These are phyloP conservation scores for Corvus cornix DNA, from an alignment of 2,113 vertebrate species.

Conservation along the genomic window DNA sequence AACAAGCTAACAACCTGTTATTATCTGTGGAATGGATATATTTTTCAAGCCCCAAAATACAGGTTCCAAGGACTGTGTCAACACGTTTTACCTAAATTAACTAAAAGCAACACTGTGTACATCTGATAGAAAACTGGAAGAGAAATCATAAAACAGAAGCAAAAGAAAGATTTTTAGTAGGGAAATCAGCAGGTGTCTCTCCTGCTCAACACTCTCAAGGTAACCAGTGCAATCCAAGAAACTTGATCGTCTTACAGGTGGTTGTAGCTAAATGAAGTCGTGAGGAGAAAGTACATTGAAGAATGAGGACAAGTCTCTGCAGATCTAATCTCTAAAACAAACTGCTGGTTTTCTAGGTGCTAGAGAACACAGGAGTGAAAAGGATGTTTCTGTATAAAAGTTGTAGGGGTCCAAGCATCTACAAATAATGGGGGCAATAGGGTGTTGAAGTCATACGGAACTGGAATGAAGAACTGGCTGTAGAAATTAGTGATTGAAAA, in stretches of 20 bases:
- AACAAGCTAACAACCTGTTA: neutral
- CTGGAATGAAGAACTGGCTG: neutral
- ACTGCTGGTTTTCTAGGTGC: neutral
- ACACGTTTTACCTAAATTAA: neutral
- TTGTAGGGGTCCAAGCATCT: neutral
- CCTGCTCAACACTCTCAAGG: neutral
- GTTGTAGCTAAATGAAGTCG: neutral
- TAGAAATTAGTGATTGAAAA: neutral
- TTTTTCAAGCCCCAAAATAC: neutral
- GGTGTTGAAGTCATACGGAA: neutral
- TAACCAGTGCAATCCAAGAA: neutral
- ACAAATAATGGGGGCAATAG: neutral
- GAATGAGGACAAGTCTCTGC: neutral
- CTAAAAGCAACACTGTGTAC: neutral
- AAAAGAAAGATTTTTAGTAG: neutral
- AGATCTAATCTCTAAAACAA: neutral
- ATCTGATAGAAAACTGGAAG: neutral
- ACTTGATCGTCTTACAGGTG: neutral
- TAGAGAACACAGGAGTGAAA: neutral
- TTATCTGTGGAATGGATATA: neutral
- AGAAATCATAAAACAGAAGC: neutral
- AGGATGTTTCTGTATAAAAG: neutral
- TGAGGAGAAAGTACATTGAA: neutral
- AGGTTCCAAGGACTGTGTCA: neutral
- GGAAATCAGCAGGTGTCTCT: neutral